Evolutionary conservation across 2,113 vertebrate genomes (phyloP), one percentile per base, ranked within the genome.

Genomic region (Phalacrocorax aristotelis): DNA sequence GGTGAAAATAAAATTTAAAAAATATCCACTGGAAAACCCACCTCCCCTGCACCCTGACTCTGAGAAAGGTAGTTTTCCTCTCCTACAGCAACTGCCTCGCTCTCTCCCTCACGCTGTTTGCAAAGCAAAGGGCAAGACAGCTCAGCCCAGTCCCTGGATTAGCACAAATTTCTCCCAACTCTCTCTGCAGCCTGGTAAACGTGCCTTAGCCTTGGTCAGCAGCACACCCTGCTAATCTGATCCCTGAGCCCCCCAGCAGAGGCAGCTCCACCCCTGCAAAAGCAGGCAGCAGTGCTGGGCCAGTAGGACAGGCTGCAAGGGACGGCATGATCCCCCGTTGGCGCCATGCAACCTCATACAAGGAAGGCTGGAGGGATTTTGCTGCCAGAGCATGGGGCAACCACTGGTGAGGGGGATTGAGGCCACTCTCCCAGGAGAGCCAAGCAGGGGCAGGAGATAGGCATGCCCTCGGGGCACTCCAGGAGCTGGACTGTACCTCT

Each of bases 361-460:
- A 83, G 83, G n/a, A 49, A 62, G n/a, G 74, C n/a, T 82, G 61
- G 16, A 58, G 34, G 29, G 61, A 82, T 68, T 18, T 57, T 1
- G 0, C 42, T 68, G 51, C 46, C 69, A 55, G 20, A 74, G 46
- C 15, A 4, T 4, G 40, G 49, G 40, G 36, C 11, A 80, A 6
- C 2, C 27, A 11, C 7, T 0, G 1, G 12, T 38, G 9, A 96
- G 15, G 15, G 19, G 36, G 8, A 38, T 1, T 18, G 49, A 49
- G 76, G 83, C 34, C 0, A 0, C 51, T 40, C 13, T 49, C 30
- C 34, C 0, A 2, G 17, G 19, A 5, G 12, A 61, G 42, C 9
- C 2, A 4, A 36, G 52, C 0, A 0, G 11, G 76, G 70, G 15
- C 40, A 79, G 49, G 30, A 29, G 42, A 36, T 61, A 36, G 49